phyloP scores from a whole-genome alignment of 2,113 vertebrate genomes.

The Coracopsis vasa region DNA sequence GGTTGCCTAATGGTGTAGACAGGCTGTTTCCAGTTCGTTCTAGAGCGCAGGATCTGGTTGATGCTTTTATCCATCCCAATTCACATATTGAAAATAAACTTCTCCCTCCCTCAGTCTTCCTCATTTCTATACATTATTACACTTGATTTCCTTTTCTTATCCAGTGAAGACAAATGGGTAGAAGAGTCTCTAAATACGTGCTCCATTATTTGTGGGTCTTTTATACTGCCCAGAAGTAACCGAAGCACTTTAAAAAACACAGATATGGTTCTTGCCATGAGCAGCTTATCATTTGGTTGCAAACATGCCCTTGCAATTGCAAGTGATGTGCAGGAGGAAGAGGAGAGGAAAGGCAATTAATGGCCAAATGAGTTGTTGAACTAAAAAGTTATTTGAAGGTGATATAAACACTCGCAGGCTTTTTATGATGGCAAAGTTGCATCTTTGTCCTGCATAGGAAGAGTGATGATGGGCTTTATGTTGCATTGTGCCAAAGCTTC shows the following conservation, averaged over 20 bases:
- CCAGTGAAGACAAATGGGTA: not conserved
- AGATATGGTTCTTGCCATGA: conserved; percentile 8
- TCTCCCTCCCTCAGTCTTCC: not conserved
- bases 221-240: conserved; percentile 18
- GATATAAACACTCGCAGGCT: not conserved
- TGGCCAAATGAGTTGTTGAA: conserved; percentile 30
- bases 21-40: not conserved
- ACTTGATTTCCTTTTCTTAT: not conserved
- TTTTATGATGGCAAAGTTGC: not conserved
- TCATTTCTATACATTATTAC: not conserved
- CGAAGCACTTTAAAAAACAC: conserved; percentile 11
- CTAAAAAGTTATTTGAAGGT: conserved; percentile 49
- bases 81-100: not conserved
- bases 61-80: not conserved
- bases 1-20: not conserved
- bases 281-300: conserved; percentile 31
- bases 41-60: not conserved
- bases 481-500: not conserved
- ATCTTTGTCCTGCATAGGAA: not conserved
- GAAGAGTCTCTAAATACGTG: not conserved
- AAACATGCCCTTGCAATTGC: not conserved
- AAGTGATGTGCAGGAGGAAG: not conserved
- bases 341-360: conserved; percentile 36
- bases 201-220: not conserved
- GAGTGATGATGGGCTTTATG: not conserved